Percentiles rank a stretch among this genome's conserved stretches.
These are phyloP conservation scores for Corythaixoides concolor DNA, from an alignment of 2,113 vertebrate genomes.

Conservation along the genomic window DNA sequence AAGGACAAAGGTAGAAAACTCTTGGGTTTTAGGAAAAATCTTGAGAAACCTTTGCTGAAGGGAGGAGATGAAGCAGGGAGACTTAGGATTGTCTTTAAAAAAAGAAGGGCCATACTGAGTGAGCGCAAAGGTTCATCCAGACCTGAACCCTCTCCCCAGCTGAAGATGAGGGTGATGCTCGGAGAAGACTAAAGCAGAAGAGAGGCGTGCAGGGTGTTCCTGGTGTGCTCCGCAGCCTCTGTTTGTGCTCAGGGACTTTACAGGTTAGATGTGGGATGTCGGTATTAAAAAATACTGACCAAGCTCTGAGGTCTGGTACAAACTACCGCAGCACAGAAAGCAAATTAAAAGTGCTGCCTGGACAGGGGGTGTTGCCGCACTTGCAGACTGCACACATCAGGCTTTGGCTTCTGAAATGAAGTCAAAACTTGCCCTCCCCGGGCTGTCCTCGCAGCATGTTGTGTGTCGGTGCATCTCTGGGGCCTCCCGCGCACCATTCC, in stretches of 20 bases:
- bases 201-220: background rate
- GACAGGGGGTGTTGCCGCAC: background rate
- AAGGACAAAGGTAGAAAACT: background rate
- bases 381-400: background rate
- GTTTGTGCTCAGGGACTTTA: background rate
- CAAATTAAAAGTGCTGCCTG: background rate
- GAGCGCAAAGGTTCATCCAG: background rate
- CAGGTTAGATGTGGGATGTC: background rate
- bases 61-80: background rate
- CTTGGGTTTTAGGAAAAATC: background rate
- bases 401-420: background rate
- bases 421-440: background rate
- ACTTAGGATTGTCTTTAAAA: background rate
- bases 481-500: background rate
- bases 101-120: background rate
- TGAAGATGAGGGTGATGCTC: background rate
- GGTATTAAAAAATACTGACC: background rate
- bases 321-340: background rate
- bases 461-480: fast-evolving
- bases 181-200: background rate
- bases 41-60: background rate
- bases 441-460: too few species aligned
- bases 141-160: background rate
- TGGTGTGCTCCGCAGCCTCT: background rate
- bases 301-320: background rate